A percentile compares a stretch with the other conserved stretches of the same genome.
Conservation (phyloP, 2,113 vertebrate genomes). For the Salvelinus namaycush region DNA sequence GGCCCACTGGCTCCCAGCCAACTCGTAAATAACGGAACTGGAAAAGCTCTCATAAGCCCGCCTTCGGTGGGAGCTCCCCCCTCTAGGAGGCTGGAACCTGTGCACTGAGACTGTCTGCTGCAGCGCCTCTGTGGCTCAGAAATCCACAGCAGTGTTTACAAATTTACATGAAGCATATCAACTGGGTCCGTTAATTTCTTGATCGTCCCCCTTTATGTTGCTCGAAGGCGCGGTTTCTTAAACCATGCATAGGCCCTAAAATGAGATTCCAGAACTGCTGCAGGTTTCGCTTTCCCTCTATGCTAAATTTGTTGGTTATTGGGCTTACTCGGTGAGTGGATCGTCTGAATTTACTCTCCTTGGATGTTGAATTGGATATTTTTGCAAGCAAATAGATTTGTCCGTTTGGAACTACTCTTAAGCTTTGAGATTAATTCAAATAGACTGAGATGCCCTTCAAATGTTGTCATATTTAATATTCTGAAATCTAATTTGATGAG, state of each 20-base stretch:
- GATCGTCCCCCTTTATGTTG: too few relatives aligned
- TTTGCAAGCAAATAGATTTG: neutral
- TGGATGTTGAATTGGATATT: slow-evolving; percentile 31
- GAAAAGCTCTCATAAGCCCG: slow-evolving; percentile 16
- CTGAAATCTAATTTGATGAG: neutral
- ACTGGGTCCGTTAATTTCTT: too few relatives aligned
- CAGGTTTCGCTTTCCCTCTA: too few relatives aligned
- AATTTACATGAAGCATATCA: slow-evolving; percentile 16
- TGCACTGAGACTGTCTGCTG: neutral
- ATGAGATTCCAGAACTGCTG: too few relatives aligned
- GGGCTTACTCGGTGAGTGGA: too few relatives aligned
- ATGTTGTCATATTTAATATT: neutral
- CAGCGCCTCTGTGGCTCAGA: neutral
- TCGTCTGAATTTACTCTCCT: slow-evolving; percentile 22
- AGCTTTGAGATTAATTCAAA: slow-evolving; percentile 14
- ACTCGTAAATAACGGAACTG: slow-evolving; percentile 47
- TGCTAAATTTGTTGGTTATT: slow-evolving; percentile 16
- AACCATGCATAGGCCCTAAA: neutral
- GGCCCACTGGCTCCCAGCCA: slow-evolving; percentile 28
- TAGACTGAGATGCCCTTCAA: too few relatives aligned
- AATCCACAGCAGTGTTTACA: slow-evolving; percentile 16
- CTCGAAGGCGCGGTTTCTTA: neutral
- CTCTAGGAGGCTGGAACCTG: slow-evolving; percentile 16
- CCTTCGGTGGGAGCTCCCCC: slow-evolving; percentile 20
- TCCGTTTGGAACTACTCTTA: too few relatives aligned